A percentile compares a stretch with the other conserved stretches of the same genome.
Evolutionary conservation across 1,140 invertebrate species (phyloP).

Genomic region (Eubasilissa regina): DNA sequence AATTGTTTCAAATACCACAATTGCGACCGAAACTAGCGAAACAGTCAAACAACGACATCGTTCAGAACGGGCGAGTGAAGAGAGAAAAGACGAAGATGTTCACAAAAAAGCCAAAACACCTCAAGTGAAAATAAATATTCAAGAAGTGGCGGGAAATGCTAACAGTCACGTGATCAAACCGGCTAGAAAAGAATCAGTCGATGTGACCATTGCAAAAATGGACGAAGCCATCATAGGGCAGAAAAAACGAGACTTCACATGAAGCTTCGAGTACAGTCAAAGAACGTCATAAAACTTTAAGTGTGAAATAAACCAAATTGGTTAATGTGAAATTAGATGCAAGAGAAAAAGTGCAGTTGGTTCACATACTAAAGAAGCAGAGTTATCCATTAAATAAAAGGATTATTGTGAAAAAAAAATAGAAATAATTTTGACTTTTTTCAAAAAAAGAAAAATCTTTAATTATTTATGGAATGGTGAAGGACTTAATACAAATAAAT

Average conservation of each 20-base stretch:
- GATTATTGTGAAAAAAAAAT: no score
- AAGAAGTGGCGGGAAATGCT: conserved; percentile 36
- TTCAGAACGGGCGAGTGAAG: conserved; percentile 55
- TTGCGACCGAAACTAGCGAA: conserved; percentile 34
- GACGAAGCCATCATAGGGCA: conserved; percentile 56
- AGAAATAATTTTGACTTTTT: no score
- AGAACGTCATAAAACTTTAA: no score
- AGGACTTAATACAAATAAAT: no score
- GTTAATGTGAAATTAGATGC: no score
- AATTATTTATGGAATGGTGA: no score
- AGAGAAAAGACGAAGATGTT: conserved; percentile 35
- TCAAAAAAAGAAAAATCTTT: no score
- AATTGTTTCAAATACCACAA: conserved; percentile 11
- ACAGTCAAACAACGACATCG: conserved; percentile 21
- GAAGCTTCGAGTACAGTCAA: background rate
- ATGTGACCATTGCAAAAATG: conserved; percentile 54
- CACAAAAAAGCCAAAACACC: conserved; percentile 15
- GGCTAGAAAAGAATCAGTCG: background rate
- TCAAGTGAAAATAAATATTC: background rate
- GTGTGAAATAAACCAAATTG: no score
- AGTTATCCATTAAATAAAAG: no score
- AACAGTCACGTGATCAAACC: conserved; percentile 17
- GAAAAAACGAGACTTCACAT: conserved; percentile 41
- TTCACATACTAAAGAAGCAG: no score
- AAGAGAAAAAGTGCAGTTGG: no score